Base-by-base conservation (phyloP, 2,888 invertebrate genomes). In the Reticulitermes lucifugus region DNA sequence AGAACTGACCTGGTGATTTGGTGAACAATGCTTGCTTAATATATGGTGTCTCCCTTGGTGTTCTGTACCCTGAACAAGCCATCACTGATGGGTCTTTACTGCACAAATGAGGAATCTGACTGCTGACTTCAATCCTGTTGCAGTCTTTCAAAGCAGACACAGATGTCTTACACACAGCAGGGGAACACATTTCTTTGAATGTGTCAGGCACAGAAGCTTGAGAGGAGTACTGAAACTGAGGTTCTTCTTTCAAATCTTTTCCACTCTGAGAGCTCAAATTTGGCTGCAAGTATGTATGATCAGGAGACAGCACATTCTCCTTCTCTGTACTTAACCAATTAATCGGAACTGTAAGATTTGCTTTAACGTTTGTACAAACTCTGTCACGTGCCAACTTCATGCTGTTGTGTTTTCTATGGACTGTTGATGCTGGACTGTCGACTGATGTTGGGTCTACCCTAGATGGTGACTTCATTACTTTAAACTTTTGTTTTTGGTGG, bases 1-100 rank as follows among this genome's bases (percentile, higher is more conserved):
- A 91, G 25, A 93, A 89, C 86, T 91, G 91, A 88, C 93, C 93
- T 0, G 94, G 93, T 6, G 94, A 92, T 87, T 91, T 92, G 7
- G 91, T 91, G 86, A 92, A 92, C 51, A 95, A 90, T 14, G 93
- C 91, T 89, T 93, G 93, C 88, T 94, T 95, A 87, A 95, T 92
- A 80, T 92, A 92, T 5, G 95, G 95, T 5, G 92, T 91, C 43
- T 87, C 88, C 86, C 89, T 91, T 82, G 90, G 90, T 14, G 35
- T 60, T 90, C 88, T 87, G 87, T 86, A 89, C 59, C 87, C 85
- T 85, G 87, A 87, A 60, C 85, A 87, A 71, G 85, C 87, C 84
- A 65, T 12, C 65, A 25, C 65, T n/a, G n/a, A n/a, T 65, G 65
- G 86, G 73, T 86, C 86, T 85, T 87, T 87, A 75, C 85, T 79